These are phyloP conservation scores for Stegastes partitus DNA, from an alignment of 2,113 vertebrate species.

Conservation along the genomic window DNA sequence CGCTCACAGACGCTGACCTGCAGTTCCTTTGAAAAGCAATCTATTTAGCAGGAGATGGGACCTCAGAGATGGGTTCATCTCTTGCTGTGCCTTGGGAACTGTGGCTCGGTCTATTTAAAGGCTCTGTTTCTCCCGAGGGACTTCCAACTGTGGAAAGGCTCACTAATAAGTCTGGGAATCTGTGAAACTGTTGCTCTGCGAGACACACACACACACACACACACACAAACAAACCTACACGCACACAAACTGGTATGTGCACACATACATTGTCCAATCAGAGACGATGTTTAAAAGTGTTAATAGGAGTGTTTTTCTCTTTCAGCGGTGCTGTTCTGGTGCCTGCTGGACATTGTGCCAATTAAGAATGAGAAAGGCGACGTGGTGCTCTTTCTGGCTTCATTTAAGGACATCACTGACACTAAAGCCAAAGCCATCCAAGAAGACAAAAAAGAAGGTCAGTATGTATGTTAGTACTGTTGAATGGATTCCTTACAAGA, in stretches of 20 bases:
- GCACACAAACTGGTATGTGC: background rate
- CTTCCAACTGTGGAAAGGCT: constrained; percentile 47
- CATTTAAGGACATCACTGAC: constrained; percentile 98
- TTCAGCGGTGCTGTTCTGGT: constrained; percentile 95
- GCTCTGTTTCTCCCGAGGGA: constrained; percentile 39
- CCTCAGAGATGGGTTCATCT: constrained; percentile 55
- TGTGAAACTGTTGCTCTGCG: constrained; percentile 34
- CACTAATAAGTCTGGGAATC: constrained; percentile 53
- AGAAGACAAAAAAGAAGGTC: constrained; percentile 96
- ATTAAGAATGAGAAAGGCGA: constrained; percentile 99
- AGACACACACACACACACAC: background rate
- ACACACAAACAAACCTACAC: background rate
- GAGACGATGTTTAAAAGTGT: constrained; percentile 19
- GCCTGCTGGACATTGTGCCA: constrained; percentile 96
- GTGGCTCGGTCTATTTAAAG: constrained; percentile 65
- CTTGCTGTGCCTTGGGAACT: constrained; percentile 48
- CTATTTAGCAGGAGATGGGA: constrained; percentile 57
- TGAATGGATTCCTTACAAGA: background rate
- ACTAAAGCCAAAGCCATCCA: constrained; percentile 93
- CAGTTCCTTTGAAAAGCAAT: constrained; percentile 49
- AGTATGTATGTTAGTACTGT: constrained; percentile 59
- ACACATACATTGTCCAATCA: constrained; percentile 16
- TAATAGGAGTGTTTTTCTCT: constrained; percentile 40
- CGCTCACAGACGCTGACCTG: constrained; percentile 32
- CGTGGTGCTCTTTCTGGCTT: constrained; percentile 97